phyloP scores from a whole-genome alignment of 2,113 vertebrate genomes.

The Esox niger region DNA sequence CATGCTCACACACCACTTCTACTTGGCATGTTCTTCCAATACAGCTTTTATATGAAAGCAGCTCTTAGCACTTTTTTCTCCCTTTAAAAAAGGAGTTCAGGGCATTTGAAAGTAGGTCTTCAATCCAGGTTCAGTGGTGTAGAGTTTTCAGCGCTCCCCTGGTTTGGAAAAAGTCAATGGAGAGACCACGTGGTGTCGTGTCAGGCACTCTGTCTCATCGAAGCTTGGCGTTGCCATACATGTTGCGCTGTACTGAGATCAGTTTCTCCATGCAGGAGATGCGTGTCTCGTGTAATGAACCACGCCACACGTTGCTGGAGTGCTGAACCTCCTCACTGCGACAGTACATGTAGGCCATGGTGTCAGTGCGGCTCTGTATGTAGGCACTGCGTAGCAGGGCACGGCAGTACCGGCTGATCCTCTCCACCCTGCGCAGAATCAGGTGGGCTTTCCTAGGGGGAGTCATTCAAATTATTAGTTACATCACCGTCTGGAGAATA shows the following conservation, averaged over 20 bases:
- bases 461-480: not conserved
- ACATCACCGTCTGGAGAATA: not conserved
- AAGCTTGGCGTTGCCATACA: slow-evolving; percentile 92
- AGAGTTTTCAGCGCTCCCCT: slow-evolving; percentile 41
- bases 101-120: slow-evolving; percentile 32
- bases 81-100: slow-evolving; percentile 48
- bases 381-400: slow-evolving; percentile 87
- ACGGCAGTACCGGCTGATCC: slow-evolving; percentile 88
- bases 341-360: slow-evolving; percentile 89
- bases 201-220: slow-evolving; percentile 77
- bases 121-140: slow-evolving; percentile 47
- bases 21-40: slow-evolving; percentile 49
- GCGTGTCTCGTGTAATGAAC: slow-evolving; percentile 88
- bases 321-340: slow-evolving; percentile 84
- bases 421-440: slow-evolving; percentile 87
- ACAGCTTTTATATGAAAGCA: not conserved
- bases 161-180: slow-evolving; percentile 44
- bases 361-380: slow-evolving; percentile 95
- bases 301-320: slow-evolving; percentile 80
- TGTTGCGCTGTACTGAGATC: slow-evolving; percentile 93
- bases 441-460: slow-evolving; percentile 88
- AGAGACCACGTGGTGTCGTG: slow-evolving; percentile 29
- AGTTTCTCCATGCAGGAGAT: slow-evolving; percentile 92
- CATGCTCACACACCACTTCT: slow-evolving; percentile 54
- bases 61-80: not conserved